Evolutionary conservation across 2,113 vertebrate species (phyloP).

Genomic region (Heteronetta atricapilla): DNA sequence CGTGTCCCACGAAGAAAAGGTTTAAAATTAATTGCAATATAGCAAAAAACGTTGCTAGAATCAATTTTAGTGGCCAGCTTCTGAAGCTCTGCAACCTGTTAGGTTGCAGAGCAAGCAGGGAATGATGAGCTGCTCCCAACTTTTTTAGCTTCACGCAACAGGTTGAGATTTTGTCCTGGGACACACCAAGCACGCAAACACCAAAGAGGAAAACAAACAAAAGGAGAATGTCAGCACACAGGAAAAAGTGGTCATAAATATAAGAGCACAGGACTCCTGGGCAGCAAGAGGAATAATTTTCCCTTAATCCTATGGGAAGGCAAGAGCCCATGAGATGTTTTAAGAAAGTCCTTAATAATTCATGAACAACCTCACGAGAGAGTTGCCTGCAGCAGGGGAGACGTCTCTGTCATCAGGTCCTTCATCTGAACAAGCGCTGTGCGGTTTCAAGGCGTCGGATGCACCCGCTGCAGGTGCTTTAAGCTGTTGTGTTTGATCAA

Average conservation of each 20-base stretch:
- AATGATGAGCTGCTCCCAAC: neutral
- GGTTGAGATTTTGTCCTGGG: neutral
- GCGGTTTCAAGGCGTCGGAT: fast-evolving
- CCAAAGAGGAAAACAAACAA: neutral
- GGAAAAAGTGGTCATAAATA: neutral
- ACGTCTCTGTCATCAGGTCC: neutral
- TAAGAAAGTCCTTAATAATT: neutral
- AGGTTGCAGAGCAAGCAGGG: neutral
- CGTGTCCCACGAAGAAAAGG: neutral
- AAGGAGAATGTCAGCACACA: neutral
- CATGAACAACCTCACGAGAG: neutral
- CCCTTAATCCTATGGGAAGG: neutral
- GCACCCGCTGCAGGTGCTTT: neutral
- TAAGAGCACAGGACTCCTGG: neutral
- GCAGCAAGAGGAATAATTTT: neutral
- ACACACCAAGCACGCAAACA: neutral
- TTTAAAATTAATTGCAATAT: neutral
- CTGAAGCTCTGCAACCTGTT: no score
- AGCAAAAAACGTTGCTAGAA: neutral
- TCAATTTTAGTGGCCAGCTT: neutral
- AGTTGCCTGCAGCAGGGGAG: neutral
- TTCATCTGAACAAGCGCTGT: fast-evolving
- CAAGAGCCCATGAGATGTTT: neutral
- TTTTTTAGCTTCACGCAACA: neutral
- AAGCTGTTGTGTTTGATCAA: neutral